These are phyloP conservation scores for Strix uralensis DNA, from an alignment of 2,113 vertebrate species.

Conservation along the genomic window DNA sequence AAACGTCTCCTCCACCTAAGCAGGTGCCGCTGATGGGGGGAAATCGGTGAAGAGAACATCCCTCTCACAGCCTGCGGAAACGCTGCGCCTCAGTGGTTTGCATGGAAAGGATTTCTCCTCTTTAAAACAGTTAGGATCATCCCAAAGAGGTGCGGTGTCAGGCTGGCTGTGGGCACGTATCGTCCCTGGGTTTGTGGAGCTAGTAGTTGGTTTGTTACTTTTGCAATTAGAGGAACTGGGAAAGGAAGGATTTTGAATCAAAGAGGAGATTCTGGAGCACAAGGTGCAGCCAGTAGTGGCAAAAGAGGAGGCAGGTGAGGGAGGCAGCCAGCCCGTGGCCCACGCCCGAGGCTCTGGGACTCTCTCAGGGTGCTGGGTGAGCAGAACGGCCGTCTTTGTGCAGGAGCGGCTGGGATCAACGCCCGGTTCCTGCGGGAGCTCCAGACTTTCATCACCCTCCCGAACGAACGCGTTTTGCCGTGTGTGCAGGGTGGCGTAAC, in stretches of 20 bases:
- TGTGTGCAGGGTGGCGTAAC: accelerated
- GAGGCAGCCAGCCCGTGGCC: background rate
- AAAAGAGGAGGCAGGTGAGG: background rate
- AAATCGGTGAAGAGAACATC: accelerated
- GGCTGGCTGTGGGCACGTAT: background rate
- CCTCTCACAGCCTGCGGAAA: background rate
- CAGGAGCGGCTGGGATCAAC: accelerated
- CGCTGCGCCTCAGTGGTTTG: accelerated
- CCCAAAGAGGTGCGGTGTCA: accelerated
- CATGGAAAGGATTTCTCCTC: background rate
- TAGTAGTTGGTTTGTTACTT: background rate
- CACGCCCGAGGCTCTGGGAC: accelerated
- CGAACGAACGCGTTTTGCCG: background rate
- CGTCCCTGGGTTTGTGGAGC: background rate
- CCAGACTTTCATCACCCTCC: no score
- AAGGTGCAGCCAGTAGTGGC: accelerated
- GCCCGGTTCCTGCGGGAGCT: background rate
- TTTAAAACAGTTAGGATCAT: background rate
- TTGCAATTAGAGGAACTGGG: background rate
- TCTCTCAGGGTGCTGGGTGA: background rate
- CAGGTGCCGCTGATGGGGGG: background rate
- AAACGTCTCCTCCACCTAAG: background rate
- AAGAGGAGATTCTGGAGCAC: background rate
- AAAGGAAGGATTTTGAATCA: background rate
- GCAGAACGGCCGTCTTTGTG: accelerated